Evolutionary conservation across 2,797 vertebrate species (phyloP).

Genomic region (Phalanger gymnotis): DNA sequence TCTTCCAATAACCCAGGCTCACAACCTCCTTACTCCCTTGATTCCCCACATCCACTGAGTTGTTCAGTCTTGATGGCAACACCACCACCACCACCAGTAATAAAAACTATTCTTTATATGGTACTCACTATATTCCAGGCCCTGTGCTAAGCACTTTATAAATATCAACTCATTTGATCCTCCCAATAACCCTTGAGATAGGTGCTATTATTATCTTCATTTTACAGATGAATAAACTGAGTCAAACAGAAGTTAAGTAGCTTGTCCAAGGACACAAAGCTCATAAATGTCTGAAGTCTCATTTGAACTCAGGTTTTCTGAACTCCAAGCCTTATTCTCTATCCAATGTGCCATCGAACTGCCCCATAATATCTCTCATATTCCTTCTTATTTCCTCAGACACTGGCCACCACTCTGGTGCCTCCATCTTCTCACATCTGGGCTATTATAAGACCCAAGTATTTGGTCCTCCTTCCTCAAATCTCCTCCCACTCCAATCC

Average conservation of each 20-base stretch:
- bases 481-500: neutral
- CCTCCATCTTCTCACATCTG: neutral
- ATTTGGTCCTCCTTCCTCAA: neutral
- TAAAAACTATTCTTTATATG: neutral
- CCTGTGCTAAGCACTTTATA: neutral
- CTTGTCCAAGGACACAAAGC: neutral
- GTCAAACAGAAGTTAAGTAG: neutral
- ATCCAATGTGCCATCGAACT: neutral
- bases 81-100: neutral
- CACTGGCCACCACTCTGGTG: neutral
- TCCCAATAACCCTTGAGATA: neutral
- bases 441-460: neutral
- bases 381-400: neutral
- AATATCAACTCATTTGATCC: neutral
- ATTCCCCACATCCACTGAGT: neutral
- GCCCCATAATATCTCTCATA: neutral
- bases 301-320: neutral
- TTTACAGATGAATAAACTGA: neutral
- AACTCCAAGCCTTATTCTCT: neutral
- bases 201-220: neutral
- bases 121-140: neutral
- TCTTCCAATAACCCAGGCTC: neutral
- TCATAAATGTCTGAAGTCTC: neutral
- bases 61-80: neutral
- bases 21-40: neutral